Evolutionary conservation across 2,888 invertebrate genomes (phyloP).

Genomic region (Eudemis profundana): DNA sequence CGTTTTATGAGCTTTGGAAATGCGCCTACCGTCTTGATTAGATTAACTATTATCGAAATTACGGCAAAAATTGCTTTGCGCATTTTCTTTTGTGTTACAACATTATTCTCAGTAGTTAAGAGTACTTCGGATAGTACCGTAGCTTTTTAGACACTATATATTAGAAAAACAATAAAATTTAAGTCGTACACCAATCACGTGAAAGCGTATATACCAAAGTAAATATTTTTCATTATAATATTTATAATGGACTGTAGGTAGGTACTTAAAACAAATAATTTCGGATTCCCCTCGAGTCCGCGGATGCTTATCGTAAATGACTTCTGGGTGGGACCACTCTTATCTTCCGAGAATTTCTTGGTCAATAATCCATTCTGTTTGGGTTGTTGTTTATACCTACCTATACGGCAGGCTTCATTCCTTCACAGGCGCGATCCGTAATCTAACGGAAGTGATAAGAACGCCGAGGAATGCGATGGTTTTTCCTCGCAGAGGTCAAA

Average conservation of each 20-base stretch:
- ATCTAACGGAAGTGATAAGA: slow-evolving; percentile 66
- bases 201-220: too few species aligned
- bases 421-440: slow-evolving; percentile 54
- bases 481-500: slow-evolving; percentile 32
- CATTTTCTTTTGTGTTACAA: not conserved
- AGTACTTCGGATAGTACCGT: too few species aligned
- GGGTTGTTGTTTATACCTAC: slow-evolving; percentile 56
- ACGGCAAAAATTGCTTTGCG: not conserved
- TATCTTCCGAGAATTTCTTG: slow-evolving; percentile 41
- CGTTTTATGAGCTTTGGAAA: slow-evolving; percentile 53
- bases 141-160: too few species aligned
- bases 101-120: not conserved
- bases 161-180: too few species aligned
- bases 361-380: slow-evolving; percentile 51
- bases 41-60: not conserved
- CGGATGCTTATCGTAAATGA: slow-evolving; percentile 38
- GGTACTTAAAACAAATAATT: slow-evolving; percentile 16
- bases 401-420: slow-evolving; percentile 34
- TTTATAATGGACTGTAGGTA: not conserved
- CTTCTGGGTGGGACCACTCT: slow-evolving; percentile 30
- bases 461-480: slow-evolving; percentile 49
- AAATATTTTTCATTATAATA: not conserved
- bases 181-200: too few species aligned
- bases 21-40: slow-evolving; percentile 21
- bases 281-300: slow-evolving; percentile 23